phyloP scores from a whole-genome alignment of 2,888 invertebrate genomes.

The Carcina quercana region DNA sequence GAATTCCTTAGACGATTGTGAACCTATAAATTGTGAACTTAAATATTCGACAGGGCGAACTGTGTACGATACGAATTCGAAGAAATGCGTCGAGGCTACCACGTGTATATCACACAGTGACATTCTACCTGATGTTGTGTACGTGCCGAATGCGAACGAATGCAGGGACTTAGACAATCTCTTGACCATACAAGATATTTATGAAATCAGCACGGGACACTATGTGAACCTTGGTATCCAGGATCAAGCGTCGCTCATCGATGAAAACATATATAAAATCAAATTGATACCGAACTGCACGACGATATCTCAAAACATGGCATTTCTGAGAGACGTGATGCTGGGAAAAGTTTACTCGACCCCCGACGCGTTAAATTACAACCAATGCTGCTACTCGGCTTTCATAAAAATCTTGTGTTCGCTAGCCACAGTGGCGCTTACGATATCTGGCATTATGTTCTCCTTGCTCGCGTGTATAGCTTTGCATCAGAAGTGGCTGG shows the following conservation, averaged over 20 bases:
- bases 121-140: slow-evolving; percentile 39
- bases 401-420: slow-evolving; percentile 30
- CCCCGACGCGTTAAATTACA: slow-evolving; percentile 26
- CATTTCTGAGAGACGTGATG: slow-evolving; percentile 39
- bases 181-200: slow-evolving; percentile 39
- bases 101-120: slow-evolving; percentile 27
- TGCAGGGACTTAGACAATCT: slow-evolving; percentile 44
- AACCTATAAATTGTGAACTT: slow-evolving; percentile 41
- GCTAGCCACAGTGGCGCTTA: too few relatives aligned
- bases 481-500: slow-evolving; percentile 27
- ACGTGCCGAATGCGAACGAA: slow-evolving; percentile 37
- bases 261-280: slow-evolving; percentile 17
- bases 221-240: slow-evolving; percentile 13
- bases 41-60: slow-evolving; percentile 45
- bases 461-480: slow-evolving; percentile 28
- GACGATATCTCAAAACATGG: slow-evolving; percentile 50
- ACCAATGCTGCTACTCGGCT: slow-evolving; percentile 30
- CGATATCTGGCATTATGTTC: slow-evolving; percentile 28
- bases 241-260: neutral
- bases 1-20: slow-evolving; percentile 39
- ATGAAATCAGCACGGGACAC: slow-evolving; percentile 40
- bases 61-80: slow-evolving; percentile 27
- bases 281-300: slow-evolving; percentile 41
- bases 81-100: slow-evolving; percentile 34
- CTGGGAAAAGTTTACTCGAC: slow-evolving; percentile 36